Conservation (phyloP, 2,888 invertebrate genomes). For the Drosophila incognita region DNA sequence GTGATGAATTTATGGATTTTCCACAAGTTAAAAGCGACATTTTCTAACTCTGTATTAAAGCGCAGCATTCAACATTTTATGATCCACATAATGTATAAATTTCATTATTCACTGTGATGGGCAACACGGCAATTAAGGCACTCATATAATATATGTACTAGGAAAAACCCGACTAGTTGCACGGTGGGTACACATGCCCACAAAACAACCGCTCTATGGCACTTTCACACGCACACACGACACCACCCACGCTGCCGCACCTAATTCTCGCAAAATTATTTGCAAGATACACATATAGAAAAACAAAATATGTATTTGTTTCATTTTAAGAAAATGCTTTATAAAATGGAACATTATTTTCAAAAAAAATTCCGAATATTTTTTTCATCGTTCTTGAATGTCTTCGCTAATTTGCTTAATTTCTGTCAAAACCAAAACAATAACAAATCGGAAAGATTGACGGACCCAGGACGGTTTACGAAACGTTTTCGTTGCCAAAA, state of each 20-base stretch:
- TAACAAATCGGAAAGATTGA: conserved; percentile 2
- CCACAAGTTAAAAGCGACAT: conserved; percentile 29
- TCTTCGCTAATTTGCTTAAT: conserved; percentile 75
- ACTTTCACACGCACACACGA: conserved; percentile 62
- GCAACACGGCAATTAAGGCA: conserved; percentile 38
- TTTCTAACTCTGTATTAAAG: conserved; percentile 17
- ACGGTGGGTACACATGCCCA: conserved; percentile 30
- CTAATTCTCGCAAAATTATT: conserved; percentile 56
- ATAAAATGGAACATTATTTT: conserved; percentile 49
- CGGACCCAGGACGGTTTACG: conserved; percentile 34
- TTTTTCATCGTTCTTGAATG: conserved; percentile 44
- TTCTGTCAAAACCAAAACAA: conserved; percentile 58
- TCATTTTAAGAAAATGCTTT: conserved; percentile 29
- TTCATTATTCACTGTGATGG: conserved; percentile 30
- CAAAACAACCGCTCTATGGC: conserved; percentile 35
- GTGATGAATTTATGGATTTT: conserved; percentile 37
- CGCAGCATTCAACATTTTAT: conserved; percentile 29
- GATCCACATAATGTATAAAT: conserved; percentile 15
- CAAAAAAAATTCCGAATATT: conserved; percentile 45
- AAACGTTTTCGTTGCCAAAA: conserved; percentile 48
- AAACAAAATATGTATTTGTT: conserved; percentile 10
- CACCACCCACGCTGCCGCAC: conserved; percentile 52
- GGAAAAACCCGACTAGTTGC: conserved; percentile 33
- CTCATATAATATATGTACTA: conserved; percentile 9
- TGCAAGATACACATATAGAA: conserved; percentile 22